Evolutionary conservation across 2,113 vertebrate genomes (phyloP).

Genomic region (Nannobrachium achirus): DNA sequence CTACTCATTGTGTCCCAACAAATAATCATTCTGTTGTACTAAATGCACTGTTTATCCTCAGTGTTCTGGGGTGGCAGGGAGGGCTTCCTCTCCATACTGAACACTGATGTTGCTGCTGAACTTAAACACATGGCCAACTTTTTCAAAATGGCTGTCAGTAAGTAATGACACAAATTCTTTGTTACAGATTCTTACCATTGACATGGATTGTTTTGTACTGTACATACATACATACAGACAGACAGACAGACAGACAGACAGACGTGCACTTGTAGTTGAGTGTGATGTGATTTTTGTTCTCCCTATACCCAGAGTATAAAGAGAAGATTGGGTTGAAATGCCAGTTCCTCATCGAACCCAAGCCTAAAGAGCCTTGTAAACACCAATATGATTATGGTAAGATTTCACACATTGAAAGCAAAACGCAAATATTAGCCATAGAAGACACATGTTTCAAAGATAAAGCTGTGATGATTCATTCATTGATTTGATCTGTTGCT

Average conservation of each 20-base stretch:
- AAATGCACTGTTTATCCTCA: slow-evolving; percentile 17
- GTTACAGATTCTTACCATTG: background rate
- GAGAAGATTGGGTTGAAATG: slow-evolving; percentile 75
- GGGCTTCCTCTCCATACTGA: slow-evolving; percentile 68
- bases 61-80: slow-evolving; percentile 78
- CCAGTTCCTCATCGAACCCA: slow-evolving; percentile 76
- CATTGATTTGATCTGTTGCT: background rate
- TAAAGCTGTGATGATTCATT: background rate
- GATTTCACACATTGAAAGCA: background rate
- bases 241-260: background rate
- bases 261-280: background rate
- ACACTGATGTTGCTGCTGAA: slow-evolving; percentile 69
- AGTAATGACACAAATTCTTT: slow-evolving; percentile 20
- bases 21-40: background rate
- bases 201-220: background rate
- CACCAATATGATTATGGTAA: slow-evolving; percentile 76
- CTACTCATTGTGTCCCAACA: too few species aligned
- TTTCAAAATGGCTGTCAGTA: slow-evolving; percentile 75
- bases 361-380: slow-evolving; percentile 75
- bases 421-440: too few species aligned
- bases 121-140: slow-evolving; percentile 75
- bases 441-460: background rate
- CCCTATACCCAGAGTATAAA: slow-evolving; percentile 65
- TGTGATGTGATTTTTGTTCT: slow-evolving; percentile 9
- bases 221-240: background rate